Evolutionary conservation across 2,888 invertebrate species (phyloP), one percentile per base, ranked within the genome.

Genomic region (Calliphora vomitoria): DNA sequence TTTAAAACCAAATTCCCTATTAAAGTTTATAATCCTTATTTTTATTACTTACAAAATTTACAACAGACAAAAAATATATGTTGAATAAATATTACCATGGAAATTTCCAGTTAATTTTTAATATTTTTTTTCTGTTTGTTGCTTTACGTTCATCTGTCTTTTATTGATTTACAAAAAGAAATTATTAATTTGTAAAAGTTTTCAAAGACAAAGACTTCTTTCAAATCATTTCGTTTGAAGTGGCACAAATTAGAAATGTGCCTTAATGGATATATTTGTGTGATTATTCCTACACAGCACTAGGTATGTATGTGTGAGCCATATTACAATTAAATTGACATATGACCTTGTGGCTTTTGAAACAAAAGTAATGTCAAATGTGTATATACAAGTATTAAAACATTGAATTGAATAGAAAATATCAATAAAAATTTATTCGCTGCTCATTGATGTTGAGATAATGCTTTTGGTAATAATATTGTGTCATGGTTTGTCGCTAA

Each of bases 151-250:
- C n/a, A 4, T 50, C 50, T 50, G 50, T n/a, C 5, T n/a, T 50
- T n/a, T 50, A 50, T 50, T 50, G 50, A 50, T 50, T 50, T n/a
- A 60, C 11, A 60, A 60, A 4, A 13, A 60, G 13, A 60, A 60
- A 25, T 25, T 60, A 60, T 60, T 62, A 62, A 62, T 62, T 62
- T 62, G 20, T 50, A n/a, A 50, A 50, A 50, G 50, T 50, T 50
- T 50, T 50, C 50, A 50, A 50, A 50, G 5, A 50, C 50, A 50
- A 50, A n/a, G n/a, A 4, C n/a, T 50, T 15, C 50, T 50, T 50
- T 15, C 13, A n/a, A 3, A n/a, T 6, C n/a, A 50, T 50, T 50
- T 50, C n/a, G n/a, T 50, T 50, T 50, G 50, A 50, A 50, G 50
- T 50, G n/a, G 5, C 6, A 50, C n/a, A 50, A 50, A 50, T 50